A percentile compares a stretch with the other conserved stretches of the same genome.
Evolutionary conservation across 2,797 vertebrate species (phyloP).

Genomic region (Onychomys torridus): DNA sequence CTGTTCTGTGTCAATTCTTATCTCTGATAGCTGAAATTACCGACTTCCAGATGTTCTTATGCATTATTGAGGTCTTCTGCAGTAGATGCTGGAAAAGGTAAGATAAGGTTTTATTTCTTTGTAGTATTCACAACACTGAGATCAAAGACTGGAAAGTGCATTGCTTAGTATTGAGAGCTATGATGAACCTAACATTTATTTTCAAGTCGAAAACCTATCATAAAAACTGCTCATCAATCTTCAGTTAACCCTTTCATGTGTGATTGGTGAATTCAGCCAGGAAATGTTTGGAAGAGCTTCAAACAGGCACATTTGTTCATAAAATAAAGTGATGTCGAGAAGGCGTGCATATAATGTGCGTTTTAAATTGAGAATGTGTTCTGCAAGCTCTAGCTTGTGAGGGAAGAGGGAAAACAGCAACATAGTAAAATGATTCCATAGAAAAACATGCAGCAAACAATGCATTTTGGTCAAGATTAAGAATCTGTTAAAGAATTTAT

Average conservation of each 20-base stretch:
- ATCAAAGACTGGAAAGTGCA: constrained; percentile 92
- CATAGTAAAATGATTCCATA: constrained; percentile 44
- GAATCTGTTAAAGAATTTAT: not conserved
- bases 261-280: constrained; percentile 78
- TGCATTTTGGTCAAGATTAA: constrained; percentile 62
- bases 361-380: not conserved
- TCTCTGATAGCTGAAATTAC: constrained; percentile 93
- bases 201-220: constrained; percentile 88
- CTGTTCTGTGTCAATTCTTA: constrained; percentile 93
- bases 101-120: constrained; percentile 95
- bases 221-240: constrained; percentile 87
- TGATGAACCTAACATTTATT: constrained; percentile 91
- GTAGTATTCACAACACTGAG: constrained; percentile 91
- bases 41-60: constrained; percentile 92
- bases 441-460: constrained; percentile 50
- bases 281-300: constrained; percentile 67
- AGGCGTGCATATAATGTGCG: not conserved
- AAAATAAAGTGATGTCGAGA: not conserved
- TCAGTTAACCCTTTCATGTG: constrained; percentile 87
- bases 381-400: not conserved
- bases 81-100: constrained; percentile 92
- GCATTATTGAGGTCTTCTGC: constrained; percentile 92
- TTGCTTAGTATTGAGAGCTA: constrained; percentile 90
- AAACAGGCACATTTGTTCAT: not conserved
- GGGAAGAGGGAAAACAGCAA: not conserved